These are phyloP conservation scores for Noctua janthina DNA, from an alignment of 2,888 invertebrate species.

Conservation along the genomic window DNA sequence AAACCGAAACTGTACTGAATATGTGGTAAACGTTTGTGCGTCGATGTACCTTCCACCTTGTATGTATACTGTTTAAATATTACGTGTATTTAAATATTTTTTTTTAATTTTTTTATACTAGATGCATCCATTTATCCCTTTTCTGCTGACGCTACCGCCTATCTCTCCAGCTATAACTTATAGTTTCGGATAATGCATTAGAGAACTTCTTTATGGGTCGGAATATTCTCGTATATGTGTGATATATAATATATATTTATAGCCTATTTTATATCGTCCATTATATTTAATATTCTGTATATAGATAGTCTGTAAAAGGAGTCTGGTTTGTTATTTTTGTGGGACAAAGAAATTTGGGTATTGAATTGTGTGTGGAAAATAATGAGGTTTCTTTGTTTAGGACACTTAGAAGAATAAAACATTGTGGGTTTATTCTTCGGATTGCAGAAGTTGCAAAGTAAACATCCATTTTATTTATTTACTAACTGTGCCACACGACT, in stretches of 20 bases:
- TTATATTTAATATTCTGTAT: conserved; percentile 56
- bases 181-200: conserved; percentile 90
- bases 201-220: conserved; percentile 88
- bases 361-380: not conserved
- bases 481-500: too few relatives aligned
- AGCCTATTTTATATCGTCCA: conserved; percentile 56
- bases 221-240: conserved; percentile 85
- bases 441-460: not conserved
- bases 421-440: not conserved
- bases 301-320: conserved; percentile 19
- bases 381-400: not conserved
- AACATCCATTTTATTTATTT: not conserved
- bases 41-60: too few relatives aligned
- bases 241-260: conserved; percentile 74
- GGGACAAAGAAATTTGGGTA: conserved; percentile 21
- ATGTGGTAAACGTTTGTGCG: too few relatives aligned
- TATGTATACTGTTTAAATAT: too few relatives aligned
- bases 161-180: conserved; percentile 88
- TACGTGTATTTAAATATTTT: not conserved
- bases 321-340: conserved; percentile 6
- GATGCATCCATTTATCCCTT: conserved; percentile 24
- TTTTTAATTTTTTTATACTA: conserved; percentile 3
- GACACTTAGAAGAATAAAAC: not conserved
- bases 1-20: too few relatives aligned
- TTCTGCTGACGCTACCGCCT: conserved; percentile 78